phyloP scores from a whole-genome alignment of 2,113 vertebrate species.

The Stictonetta naevosa region DNA sequence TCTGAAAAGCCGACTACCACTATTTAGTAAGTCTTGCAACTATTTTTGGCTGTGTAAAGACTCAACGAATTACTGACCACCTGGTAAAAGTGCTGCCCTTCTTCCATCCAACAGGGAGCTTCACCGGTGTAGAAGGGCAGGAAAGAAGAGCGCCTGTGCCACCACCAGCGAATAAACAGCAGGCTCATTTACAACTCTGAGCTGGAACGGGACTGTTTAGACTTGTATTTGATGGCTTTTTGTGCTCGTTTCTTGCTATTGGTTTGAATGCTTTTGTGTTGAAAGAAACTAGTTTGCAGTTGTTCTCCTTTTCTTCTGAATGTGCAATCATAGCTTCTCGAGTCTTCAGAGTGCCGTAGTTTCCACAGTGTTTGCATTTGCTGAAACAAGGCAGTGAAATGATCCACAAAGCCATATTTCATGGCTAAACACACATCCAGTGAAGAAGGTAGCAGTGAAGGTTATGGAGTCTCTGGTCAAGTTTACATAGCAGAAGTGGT shows the following conservation, averaged over 20 bases:
- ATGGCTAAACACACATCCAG: not conserved
- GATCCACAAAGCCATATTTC: not conserved
- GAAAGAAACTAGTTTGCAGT: not conserved
- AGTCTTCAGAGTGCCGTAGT: not conserved
- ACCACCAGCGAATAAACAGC: not conserved
- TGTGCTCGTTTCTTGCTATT: not conserved
- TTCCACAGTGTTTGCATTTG: not conserved
- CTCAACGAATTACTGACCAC: not conserved
- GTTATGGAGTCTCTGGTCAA: not conserved
- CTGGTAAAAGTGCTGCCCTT: accelerated
- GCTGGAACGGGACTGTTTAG: not conserved
- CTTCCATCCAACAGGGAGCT: accelerated
- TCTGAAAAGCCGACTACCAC: accelerated
- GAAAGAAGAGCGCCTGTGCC: not conserved
- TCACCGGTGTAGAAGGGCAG: not conserved
- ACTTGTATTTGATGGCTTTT: not conserved
- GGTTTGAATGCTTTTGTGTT: not conserved
- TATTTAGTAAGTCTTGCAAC: not conserved
- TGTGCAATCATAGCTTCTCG: not conserved
- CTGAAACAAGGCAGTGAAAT: not conserved
- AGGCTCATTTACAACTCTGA: not conserved
- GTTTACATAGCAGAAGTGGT: not conserved
- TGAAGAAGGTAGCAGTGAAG: not conserved
- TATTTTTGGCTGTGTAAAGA: not conserved
- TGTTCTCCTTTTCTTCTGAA: not conserved